These are phyloP conservation scores for Notechis scutatus DNA, from an alignment of 2,113 vertebrate genomes.

Conservation along the genomic window DNA sequence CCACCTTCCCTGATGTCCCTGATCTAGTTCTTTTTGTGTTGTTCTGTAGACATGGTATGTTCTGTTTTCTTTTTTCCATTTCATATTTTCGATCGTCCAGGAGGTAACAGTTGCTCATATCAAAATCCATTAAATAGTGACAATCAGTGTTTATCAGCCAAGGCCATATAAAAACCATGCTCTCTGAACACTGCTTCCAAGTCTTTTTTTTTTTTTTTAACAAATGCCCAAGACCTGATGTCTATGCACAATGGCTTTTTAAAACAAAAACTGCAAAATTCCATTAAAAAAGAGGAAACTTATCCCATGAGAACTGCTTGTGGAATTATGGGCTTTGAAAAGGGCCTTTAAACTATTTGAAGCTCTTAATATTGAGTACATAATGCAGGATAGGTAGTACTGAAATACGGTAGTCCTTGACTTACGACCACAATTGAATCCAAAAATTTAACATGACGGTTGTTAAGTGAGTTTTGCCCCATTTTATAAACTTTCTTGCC, in stretches of 20 bases:
- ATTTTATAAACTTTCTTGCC: not conserved
- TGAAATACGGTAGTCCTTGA: conserved; percentile 32
- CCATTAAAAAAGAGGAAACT: conserved; percentile 5
- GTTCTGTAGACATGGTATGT: conserved; percentile 80
- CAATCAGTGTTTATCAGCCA: conserved; percentile 57
- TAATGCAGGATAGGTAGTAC: not conserved
- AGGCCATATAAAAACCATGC: conserved; percentile 80
- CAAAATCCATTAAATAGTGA: conserved; percentile 54
- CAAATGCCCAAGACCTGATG: conserved; percentile 32
- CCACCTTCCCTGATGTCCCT: conserved; percentile 99
- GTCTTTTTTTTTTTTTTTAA: conserved; percentile 29
- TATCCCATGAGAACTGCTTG: conserved; percentile 59
- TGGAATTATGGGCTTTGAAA: conserved; percentile 19
- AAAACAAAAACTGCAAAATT: conserved; percentile 21
- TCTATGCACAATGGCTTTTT: conserved; percentile 55
- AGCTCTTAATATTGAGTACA: not conserved
- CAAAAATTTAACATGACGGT: not conserved
- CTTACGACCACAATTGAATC: not conserved
- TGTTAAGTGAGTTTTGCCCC: not conserved
- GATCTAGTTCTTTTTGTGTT: conserved; percentile 75
- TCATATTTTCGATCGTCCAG: conserved; percentile 68
- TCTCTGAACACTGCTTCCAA: conserved; percentile 73
- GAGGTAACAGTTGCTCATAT: conserved; percentile 73
- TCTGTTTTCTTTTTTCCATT: conserved; percentile 76
- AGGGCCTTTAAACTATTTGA: conserved; percentile 4